Percentiles rank a stretch among this genome's conserved stretches.
These are phyloP conservation scores for Epinotia ramella DNA, from an alignment of 2,888 invertebrate genomes.

Conservation along the genomic window DNA sequence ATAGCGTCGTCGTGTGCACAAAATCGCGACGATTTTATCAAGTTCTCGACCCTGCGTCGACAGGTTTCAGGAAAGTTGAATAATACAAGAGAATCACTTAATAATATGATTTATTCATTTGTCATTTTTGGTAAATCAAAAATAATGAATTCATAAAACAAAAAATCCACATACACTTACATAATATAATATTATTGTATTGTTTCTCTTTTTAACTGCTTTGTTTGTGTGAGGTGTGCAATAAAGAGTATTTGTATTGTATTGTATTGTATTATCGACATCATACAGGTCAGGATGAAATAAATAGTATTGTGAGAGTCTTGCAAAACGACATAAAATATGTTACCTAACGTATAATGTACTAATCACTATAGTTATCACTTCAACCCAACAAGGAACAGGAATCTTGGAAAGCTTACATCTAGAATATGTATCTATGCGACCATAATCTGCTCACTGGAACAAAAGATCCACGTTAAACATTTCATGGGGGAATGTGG, in stretches of 20 bases:
- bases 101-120: slow-evolving; percentile 80
- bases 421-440: slow-evolving; percentile 80
- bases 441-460: slow-evolving; percentile 74
- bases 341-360: slow-evolving; percentile 76
- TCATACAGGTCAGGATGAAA: slow-evolving; percentile 84
- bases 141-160: slow-evolving; percentile 73
- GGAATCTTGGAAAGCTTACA: slow-evolving; percentile 82
- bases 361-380: slow-evolving; percentile 82
- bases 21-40: not conserved
- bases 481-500: not conserved
- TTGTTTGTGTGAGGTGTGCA: no score
- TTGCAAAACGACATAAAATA: slow-evolving; percentile 72
- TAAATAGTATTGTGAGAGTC: slow-evolving; percentile 82
- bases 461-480: slow-evolving; percentile 62
- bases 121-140: slow-evolving; percentile 84
- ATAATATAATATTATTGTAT: no score
- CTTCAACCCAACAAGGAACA: slow-evolving; percentile 82
- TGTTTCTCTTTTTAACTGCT: no score
- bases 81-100: slow-evolving; percentile 62
- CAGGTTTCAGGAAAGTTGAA: slow-evolving; percentile 32
- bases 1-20: not conserved
- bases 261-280: slow-evolving; percentile 73
- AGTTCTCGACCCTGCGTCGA: not conserved
- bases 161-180: slow-evolving; percentile 81
- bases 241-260: no score